Base-by-base conservation (phyloP, 2,113 vertebrate genomes). In the Rallus limicola region DNA sequence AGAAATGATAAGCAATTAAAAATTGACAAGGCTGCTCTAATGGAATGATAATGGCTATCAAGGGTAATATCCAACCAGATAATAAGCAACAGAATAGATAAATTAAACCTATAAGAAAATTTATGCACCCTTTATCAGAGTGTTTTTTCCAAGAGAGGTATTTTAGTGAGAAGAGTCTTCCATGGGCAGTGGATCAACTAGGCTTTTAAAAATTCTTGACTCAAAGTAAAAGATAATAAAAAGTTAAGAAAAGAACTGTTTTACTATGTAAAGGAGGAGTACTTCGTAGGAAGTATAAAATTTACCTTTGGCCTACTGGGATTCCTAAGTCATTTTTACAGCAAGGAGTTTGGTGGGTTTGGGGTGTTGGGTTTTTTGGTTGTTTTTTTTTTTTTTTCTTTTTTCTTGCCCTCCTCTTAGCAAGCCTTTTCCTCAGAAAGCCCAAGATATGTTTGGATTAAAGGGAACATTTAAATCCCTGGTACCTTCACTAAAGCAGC, bases 21-120 rank as follows among this genome's bases (percentile, higher is more conserved):
- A 94, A 88, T 83, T 76, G 78, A 74, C 84, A 70, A 25, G 68
- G 42, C 21, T 77, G 50, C 67, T 86, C 25, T 94, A 92, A 88
- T 86, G 75, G 46, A 94, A 80, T 26, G 71, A 75, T 91, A 87
- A 90, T 82, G 82, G 40, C 70, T 85, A 58, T 52, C 63, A 58
- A 48, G 86, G 25, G 62, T 92, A 58, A 77, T 63, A 69, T 11
- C 20, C 58, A 80, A 70, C 6, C 34, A 86, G 75, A 72, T n/a
- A 91, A 87, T 23, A 71, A 81, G 64, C 29, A 88, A 33, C 56
- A 20, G 56, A 42, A 74, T 0, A 70, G 29, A 86, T 68, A 84
- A 85, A 44, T 92, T 78, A 88, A 82, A 70, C 4, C 46, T 52
- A 0, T 7, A 26, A 56, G 63, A 67, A 69, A 70, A 80, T 67